Percentiles rank a stretch among this genome's conserved stretches.
phyloP scores from a whole-genome alignment of 2,797 vertebrate species.

The Enteromius anoplus region DNA sequence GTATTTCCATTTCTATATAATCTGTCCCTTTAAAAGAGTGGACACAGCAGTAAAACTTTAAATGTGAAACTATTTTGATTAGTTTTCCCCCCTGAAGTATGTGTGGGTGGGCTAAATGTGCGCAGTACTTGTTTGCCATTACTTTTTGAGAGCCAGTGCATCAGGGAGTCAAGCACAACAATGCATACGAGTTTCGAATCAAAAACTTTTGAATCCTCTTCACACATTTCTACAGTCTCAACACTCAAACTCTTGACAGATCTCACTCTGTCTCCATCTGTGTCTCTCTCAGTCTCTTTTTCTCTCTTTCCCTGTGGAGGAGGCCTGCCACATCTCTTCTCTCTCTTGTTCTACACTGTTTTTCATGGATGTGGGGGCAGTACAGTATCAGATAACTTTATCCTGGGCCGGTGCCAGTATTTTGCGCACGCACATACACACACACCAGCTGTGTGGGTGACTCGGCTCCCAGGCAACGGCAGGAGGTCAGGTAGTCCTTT shows the following conservation, averaged over 20 bases:
- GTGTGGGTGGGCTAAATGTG: constrained; percentile 36
- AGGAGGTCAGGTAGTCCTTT: constrained; percentile 65
- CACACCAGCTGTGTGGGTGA: constrained; percentile 65
- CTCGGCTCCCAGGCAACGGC: constrained; percentile 60
- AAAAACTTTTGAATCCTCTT: constrained; percentile 36
- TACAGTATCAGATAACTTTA: constrained; percentile 58
- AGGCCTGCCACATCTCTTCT: constrained; percentile 41
- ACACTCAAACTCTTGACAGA: constrained; percentile 32
- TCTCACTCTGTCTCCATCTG: constrained; percentile 47
- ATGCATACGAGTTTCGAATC: constrained; percentile 15
- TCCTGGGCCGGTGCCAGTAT: constrained; percentile 61
- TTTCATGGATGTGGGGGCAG: constrained; percentile 62
- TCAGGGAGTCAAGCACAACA: constrained; percentile 37
- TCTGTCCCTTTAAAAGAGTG: constrained; percentile 7
- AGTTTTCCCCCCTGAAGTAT: constrained; percentile 19
- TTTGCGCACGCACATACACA: constrained; percentile 47
- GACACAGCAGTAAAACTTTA: constrained; percentile 9
- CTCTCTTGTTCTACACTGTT: constrained; percentile 49
- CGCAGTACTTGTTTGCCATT: constrained; percentile 40
- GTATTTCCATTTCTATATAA: not conserved
- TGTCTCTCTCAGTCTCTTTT: constrained; percentile 40
- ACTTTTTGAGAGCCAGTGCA: constrained; percentile 28
- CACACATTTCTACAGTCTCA: constrained; percentile 45
- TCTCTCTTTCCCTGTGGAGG: constrained; percentile 46
- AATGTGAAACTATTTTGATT: constrained; percentile 17